These are phyloP conservation scores for Urophycis tenuis DNA, from an alignment of 2,797 vertebrate genomes.

Conservation along the genomic window DNA sequence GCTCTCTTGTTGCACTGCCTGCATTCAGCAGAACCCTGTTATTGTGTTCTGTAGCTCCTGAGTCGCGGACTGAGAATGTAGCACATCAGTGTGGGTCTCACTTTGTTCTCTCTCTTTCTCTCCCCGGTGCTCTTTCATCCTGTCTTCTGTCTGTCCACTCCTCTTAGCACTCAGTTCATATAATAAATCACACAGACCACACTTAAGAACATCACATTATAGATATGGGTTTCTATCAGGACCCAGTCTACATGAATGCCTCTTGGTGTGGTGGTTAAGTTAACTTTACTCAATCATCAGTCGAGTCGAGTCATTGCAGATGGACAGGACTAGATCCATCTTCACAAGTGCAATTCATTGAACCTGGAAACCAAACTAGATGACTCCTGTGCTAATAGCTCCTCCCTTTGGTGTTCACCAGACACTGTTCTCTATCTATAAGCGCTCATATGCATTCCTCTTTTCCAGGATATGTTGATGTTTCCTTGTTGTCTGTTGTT, in stretches of 20 bases:
- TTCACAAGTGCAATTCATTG: neutral
- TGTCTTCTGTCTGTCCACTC: neutral
- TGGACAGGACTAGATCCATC: neutral
- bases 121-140: neutral
- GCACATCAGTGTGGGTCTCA: neutral
- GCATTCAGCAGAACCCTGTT: constrained; percentile 32
- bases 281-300: neutral
- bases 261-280: neutral
- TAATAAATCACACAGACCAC: neutral
- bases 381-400: neutral
- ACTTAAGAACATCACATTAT: neutral
- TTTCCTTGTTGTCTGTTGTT: constrained; percentile 36
- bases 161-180: neutral
- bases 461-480: constrained; percentile 38
- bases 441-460: constrained; percentile 23
- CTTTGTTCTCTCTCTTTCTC: neutral
- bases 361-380: neutral
- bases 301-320: neutral
- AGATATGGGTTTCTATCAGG: neutral
- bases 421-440: neutral
- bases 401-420: constrained; percentile 11
- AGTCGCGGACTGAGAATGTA: constrained; percentile 10
- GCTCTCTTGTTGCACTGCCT: constrained; percentile 28
- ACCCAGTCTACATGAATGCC: neutral
- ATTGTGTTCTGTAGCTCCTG: constrained; percentile 20